Percentiles rank a stretch among this genome's conserved stretches.
Conservation (phyloP, 2,797 vertebrate species). For the Setipinna tenuifilis region DNA sequence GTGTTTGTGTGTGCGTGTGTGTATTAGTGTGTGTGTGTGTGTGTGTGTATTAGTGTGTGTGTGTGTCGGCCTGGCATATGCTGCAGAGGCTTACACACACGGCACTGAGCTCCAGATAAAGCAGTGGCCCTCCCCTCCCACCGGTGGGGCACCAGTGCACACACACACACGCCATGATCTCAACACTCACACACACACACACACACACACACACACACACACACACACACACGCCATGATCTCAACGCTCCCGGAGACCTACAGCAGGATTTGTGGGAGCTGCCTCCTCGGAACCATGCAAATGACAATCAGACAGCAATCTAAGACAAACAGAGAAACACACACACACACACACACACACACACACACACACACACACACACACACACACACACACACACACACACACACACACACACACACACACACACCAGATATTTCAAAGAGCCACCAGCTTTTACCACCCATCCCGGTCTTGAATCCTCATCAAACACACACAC, state of each 20-base stretch:
- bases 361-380: slow-evolving; percentile 10
- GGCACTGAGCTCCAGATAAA: not conserved
- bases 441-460: not conserved
- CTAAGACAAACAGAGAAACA: not conserved
- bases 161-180: not conserved
- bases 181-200: no score
- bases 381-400: not conserved
- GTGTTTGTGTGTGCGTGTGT: not conserved
- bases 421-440: not conserved
- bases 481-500: not conserved
- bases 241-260: not conserved
- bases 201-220: no score
- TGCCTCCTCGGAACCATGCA: not conserved
- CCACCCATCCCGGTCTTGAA: not conserved
- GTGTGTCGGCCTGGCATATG: not conserved
- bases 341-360: slow-evolving; percentile 5
- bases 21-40: not conserved
- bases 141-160: not conserved
- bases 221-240: not conserved
- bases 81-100: not conserved
- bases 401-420: no score
- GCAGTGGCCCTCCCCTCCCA: not conserved
- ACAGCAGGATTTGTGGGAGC: not conserved
- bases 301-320: slow-evolving; percentile 1
- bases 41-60: not conserved